Conservation (phyloP, 2,797 vertebrate species). For the Chelon labrosus region DNA sequence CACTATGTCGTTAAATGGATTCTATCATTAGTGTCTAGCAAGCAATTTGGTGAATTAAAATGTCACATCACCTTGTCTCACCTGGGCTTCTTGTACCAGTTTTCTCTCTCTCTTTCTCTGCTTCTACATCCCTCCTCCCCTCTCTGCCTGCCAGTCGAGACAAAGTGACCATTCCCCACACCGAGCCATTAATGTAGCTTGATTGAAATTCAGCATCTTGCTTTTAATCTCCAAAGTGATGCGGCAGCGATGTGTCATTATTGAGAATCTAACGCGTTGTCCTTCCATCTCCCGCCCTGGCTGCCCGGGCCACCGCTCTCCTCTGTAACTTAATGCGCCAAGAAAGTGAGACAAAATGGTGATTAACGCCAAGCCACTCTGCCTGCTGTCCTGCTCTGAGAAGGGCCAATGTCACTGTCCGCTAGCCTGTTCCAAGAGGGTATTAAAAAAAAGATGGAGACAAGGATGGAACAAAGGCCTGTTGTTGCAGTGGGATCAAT, state of each 20-base stretch:
- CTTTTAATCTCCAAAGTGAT: slow-evolving; percentile 90
- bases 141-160: slow-evolving; percentile 72
- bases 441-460: slow-evolving; percentile 62
- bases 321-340: slow-evolving; percentile 65
- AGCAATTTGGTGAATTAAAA: slow-evolving; percentile 80
- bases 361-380: slow-evolving; percentile 83
- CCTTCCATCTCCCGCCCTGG: slow-evolving; percentile 73
- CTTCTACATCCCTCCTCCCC: slow-evolving; percentile 27
- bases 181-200: slow-evolving; percentile 82
- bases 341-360: slow-evolving; percentile 78
- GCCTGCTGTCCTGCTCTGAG: slow-evolving; percentile 74
- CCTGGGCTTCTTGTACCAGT: slow-evolving; percentile 64
- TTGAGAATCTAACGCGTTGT: slow-evolving; percentile 81
- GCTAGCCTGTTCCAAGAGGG: slow-evolving; percentile 68
- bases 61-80: slow-evolving; percentile 76
- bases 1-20: slow-evolving; percentile 66
- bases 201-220: slow-evolving; percentile 90
- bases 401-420: slow-evolving; percentile 75
- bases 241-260: slow-evolving; percentile 84
- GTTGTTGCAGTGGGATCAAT: slow-evolving; percentile 62
- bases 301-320: slow-evolving; percentile 48
- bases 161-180: slow-evolving; percentile 83
- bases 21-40: slow-evolving; percentile 73
- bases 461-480: slow-evolving; percentile 65
- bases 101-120: slow-evolving; percentile 35